Conservation (phyloP, 2,888 invertebrate genomes). For the Heteropelma amictum region DNA sequence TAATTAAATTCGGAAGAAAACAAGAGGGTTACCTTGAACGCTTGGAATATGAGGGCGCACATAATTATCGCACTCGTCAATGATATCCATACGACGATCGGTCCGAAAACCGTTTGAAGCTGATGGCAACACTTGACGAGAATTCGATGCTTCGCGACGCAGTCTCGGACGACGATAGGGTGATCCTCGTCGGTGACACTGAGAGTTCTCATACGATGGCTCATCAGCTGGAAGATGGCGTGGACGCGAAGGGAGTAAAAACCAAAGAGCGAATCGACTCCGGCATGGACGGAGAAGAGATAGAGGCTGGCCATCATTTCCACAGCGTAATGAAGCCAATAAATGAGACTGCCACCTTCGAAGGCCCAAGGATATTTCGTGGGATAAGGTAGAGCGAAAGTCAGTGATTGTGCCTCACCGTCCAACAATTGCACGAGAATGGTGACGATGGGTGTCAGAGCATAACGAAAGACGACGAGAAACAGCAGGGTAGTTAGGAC, state of each 20-base stretch:
- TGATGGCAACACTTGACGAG: slow-evolving; percentile 39
- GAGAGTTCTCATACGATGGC: slow-evolving; percentile 37
- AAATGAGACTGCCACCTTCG: slow-evolving; percentile 38
- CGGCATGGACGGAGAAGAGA: slow-evolving; percentile 42
- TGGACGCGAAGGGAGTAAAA: slow-evolving; percentile 51
- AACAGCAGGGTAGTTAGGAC: slow-evolving; percentile 36
- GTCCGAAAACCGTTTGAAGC: slow-evolving; percentile 52
- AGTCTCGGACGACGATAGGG: slow-evolving; percentile 6
- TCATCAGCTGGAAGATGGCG: slow-evolving; percentile 39
- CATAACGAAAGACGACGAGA: slow-evolving; percentile 27
- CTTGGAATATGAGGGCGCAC: slow-evolving; percentile 53
- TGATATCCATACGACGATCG: slow-evolving; percentile 47
- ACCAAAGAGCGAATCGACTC: slow-evolving; percentile 57
- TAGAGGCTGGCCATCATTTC: slow-evolving; percentile 41
- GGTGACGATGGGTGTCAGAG: slow-evolving; percentile 37
- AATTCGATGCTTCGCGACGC: slow-evolving; percentile 36
- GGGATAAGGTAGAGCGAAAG: slow-evolving; percentile 50
- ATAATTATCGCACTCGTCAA: slow-evolving; percentile 52
- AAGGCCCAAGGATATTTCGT: slow-evolving; percentile 49
- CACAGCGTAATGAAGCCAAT: slow-evolving; percentile 45
- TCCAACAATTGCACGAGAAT: slow-evolving; percentile 30
- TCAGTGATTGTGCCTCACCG: slow-evolving; percentile 20
- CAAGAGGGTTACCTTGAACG: slow-evolving; percentile 46
- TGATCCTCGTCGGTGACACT: not conserved
- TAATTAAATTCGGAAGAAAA: too few relatives aligned